phyloP scores from a whole-genome alignment of 2,113 vertebrate species.

The Crotalus viridis region DNA sequence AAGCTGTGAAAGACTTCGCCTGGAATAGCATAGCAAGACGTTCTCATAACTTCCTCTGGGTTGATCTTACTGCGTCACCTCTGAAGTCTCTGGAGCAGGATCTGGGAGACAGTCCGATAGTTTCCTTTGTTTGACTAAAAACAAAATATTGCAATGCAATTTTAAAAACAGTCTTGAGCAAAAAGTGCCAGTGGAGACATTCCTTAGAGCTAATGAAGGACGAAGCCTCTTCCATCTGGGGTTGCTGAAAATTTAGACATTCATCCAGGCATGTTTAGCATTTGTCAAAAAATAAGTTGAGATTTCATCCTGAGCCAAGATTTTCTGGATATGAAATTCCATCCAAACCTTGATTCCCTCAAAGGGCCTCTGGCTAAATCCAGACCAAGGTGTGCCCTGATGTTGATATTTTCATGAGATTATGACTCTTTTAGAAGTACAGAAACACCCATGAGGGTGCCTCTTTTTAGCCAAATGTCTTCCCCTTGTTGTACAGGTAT shows the following conservation, averaged over 20 bases:
- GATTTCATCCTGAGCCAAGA: not conserved
- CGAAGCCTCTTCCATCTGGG: not conserved
- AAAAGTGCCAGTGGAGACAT: not conserved
- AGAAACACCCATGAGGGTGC: not conserved
- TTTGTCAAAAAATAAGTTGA: not conserved
- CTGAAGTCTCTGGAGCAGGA: not conserved
- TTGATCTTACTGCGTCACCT: not conserved
- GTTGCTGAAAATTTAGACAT: not conserved
- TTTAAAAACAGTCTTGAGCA: not conserved
- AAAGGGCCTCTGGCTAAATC: not conserved
- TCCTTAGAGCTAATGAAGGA: not conserved
- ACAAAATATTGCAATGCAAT: conserved; percentile 35
- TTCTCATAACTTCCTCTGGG: conserved; percentile 20
- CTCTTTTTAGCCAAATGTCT: not conserved
- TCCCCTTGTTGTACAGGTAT: too few species aligned
- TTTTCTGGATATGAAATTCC: not conserved
- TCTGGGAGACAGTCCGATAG: conserved; percentile 53
- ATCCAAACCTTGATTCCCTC: not conserved
- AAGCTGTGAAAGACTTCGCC: conserved; percentile 25
- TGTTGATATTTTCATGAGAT: not conserved
- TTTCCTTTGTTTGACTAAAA: conserved; percentile 48
- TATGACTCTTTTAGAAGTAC: not conserved
- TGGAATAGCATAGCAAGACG: not conserved
- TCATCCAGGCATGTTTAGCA: not conserved
- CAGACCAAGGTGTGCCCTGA: not conserved